phyloP scores from a whole-genome alignment of 2,113 vertebrate genomes.

The Puma concolor region DNA sequence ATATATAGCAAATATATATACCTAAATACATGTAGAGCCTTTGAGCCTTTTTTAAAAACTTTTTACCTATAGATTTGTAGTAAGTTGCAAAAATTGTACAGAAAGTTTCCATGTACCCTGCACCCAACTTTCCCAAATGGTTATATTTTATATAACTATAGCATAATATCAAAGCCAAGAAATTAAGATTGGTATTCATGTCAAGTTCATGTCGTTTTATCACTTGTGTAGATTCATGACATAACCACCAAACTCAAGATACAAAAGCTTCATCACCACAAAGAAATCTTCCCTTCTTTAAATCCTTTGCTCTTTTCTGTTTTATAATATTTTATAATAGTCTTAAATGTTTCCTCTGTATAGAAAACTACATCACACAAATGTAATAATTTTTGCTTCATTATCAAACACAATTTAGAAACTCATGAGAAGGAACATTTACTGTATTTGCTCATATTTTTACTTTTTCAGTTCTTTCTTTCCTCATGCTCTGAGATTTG shows the following conservation, averaged over 20 bases:
- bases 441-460: neutral
- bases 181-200: neutral
- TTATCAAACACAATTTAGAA: neutral
- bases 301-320: neutral
- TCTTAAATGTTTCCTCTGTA: neutral
- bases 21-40: neutral
- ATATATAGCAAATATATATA: neutral
- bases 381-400: neutral
- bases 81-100: neutral
- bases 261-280: neutral
- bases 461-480: neutral
- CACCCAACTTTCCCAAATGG: neutral
- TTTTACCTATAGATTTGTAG: neutral
- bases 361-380: neutral
- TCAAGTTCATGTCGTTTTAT: neutral
- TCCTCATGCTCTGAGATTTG: neutral
- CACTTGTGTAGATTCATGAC: neutral
- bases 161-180: neutral
- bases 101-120: neutral
- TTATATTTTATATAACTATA: neutral
- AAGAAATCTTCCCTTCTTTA: neutral
- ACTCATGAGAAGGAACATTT: neutral
- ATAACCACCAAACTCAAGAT: neutral
- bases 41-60: neutral
- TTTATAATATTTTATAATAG: neutral